These are phyloP conservation scores for Cardiocondyla obscurior DNA, from an alignment of 1,140 invertebrate species.

Conservation along the genomic window DNA sequence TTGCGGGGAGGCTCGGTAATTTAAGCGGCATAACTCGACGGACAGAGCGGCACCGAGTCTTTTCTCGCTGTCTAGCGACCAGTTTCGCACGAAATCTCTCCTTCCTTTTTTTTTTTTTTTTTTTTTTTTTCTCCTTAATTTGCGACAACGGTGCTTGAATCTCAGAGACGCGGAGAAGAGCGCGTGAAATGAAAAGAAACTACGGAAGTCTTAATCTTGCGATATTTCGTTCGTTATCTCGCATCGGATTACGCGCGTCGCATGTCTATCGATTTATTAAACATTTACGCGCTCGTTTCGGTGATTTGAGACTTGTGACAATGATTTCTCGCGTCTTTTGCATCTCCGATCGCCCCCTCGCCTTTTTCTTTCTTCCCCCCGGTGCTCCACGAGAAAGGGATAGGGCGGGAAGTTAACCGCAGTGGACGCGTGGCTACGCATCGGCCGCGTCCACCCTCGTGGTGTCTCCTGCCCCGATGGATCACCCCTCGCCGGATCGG, in stretches of 20 bases:
- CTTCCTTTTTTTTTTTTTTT: background rate
- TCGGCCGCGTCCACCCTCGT: slow-evolving; percentile 73
- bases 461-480: slow-evolving; percentile 58
- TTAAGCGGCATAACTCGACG: slow-evolving; percentile 43
- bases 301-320: slow-evolving; percentile 27
- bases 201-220: background rate
- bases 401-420: slow-evolving; percentile 80
- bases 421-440: slow-evolving; percentile 82
- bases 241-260: background rate
- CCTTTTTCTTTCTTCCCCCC: background rate
- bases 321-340: slow-evolving; percentile 13
- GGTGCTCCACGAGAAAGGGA: slow-evolving; percentile 16
- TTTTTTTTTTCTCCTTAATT: too few relatives aligned
- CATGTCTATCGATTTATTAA: background rate
- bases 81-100: slow-evolving; percentile 47
- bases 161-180: background rate
- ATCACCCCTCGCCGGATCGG: slow-evolving; percentile 61
- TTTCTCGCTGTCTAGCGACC: slow-evolving; percentile 18
- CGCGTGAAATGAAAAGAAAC: background rate
- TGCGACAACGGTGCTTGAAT: background rate
- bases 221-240: background rate
- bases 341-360: too few relatives aligned
- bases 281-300: background rate
- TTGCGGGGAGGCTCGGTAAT: slow-evolving; percentile 25
- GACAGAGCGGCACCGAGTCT: background rate